Base-by-base conservation (phyloP, 2,113 vertebrate species). In the Microcebus ravelobensis region DNA sequence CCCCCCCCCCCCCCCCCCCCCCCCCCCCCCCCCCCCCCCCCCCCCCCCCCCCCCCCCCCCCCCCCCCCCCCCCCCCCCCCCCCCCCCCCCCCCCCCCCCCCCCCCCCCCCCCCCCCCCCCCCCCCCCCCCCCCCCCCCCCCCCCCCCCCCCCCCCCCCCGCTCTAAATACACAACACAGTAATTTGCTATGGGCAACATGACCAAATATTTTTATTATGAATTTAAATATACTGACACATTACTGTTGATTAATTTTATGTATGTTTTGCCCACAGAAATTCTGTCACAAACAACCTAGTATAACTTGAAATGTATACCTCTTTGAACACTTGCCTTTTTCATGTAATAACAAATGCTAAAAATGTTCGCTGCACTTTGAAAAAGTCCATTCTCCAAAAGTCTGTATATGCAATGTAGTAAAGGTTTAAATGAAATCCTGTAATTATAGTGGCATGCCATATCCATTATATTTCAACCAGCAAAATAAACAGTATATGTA, bases 361-460 rank as follows among this genome's bases (percentile, higher is more conserved):
- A 98, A 98, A 99, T 98, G 98, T 98, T 98, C 98, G 98, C 98
- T 98, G 97, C 97, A 98, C 98, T 98, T 98, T 98, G 98, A 97
- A 98, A 98, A 98, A 98, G 98, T 99, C 98, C 98, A 0, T 98
- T 98, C 98, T 98, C 98, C 98, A 98, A 98, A 98, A 98, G 98
- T 98, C 98, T 97, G 71, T 98, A 97, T 98, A 98, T 98, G 97
- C 97, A 98, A 98, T 98, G 96, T 98, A 98, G 98, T 97, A 98
- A 98, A 98, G 90, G 97, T 98, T 98, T 98, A 98, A 98, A 98
- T 96, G 97, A 98, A 98, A 98, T 95, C 97, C 98, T 97, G 5
- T 97, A 98, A 97, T 97, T 97, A 98, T 92, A 98, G 98, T 98
- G 98, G 98, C 98, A 98, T 98, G 98, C 63, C 98, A 98, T 45